A percentile compares a stretch with the other conserved stretches of the same genome.
Evolutionary conservation across 2,888 invertebrate species (phyloP).

Genomic region (Xanthorhoe designata): DNA sequence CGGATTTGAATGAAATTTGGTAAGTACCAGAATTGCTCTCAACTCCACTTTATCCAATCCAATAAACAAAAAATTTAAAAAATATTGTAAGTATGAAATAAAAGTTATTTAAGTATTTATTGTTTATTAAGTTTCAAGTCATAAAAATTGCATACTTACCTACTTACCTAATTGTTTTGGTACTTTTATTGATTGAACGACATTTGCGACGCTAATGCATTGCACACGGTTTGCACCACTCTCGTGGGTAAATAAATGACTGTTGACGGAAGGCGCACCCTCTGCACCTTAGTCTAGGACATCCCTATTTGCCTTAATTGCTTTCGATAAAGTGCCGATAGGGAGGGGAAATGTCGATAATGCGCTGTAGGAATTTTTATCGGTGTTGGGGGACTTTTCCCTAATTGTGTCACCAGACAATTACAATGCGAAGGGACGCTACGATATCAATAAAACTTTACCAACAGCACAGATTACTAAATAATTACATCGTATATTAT

Average conservation of each 20-base stretch:
- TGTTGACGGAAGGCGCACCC: slow-evolving; percentile 38
- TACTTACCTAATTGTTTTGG: too few species aligned
- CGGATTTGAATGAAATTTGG: too few species aligned
- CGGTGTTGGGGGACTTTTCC: slow-evolving; percentile 20
- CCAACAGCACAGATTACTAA: too few species aligned
- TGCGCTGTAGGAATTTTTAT: slow-evolving; percentile 25
- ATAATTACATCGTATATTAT: too few species aligned
- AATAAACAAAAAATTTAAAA: too few species aligned
- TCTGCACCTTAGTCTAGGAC: slow-evolving; percentile 46
- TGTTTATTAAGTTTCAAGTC: too few species aligned
- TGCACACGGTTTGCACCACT: slow-evolving; percentile 14
- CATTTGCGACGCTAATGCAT: slow-evolving; percentile 1
- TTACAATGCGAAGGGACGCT: background rate
- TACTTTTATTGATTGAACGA: background rate
- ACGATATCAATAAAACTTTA: background rate
- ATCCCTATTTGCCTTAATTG: slow-evolving; percentile 54
- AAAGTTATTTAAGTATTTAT: too few species aligned
- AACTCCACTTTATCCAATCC: too few species aligned
- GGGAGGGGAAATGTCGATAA: slow-evolving; percentile 39
- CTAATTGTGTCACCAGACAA: slow-evolving; percentile 5
- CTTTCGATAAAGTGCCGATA: slow-evolving; percentile 47
- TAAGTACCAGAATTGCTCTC: too few species aligned
- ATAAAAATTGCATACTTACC: too few species aligned
- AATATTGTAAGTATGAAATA: too few species aligned
- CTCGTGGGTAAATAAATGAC: slow-evolving; percentile 27